phyloP scores from a whole-genome alignment of 2,797 vertebrate species.

The Denticeps clupeoides region DNA sequence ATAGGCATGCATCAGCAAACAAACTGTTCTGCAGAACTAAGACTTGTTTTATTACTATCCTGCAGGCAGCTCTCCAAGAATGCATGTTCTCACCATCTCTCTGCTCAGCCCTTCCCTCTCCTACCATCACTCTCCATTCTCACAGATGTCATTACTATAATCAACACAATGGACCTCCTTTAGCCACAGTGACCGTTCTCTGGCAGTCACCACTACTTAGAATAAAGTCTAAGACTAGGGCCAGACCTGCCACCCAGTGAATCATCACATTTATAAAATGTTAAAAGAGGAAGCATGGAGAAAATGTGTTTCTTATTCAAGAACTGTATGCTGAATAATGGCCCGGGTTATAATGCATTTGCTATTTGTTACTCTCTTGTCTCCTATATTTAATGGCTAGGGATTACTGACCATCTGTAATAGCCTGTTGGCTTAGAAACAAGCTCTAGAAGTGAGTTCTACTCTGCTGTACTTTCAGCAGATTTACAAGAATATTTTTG shows the following conservation, averaged over 20 bases:
- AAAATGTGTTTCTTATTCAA: slow-evolving; percentile 29
- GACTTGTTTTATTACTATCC: too few species aligned
- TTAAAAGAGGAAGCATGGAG: slow-evolving; percentile 23
- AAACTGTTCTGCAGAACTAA: too few species aligned
- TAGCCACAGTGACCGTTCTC: slow-evolving; percentile 28
- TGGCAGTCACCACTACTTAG: slow-evolving; percentile 25
- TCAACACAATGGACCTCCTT: slow-evolving; percentile 49
- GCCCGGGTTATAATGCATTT: slow-evolving; percentile 19
- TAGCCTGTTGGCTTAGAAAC: slow-evolving; percentile 35
- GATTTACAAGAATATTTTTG: too few species aligned
- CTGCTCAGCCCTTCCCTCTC: slow-evolving; percentile 1
- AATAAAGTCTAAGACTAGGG: slow-evolving; percentile 29
- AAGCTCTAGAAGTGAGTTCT: slow-evolving; percentile 23
- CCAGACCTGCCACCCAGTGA: slow-evolving; percentile 46
- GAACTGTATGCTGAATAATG: slow-evolving; percentile 32
- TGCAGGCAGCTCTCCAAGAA: too few species aligned
- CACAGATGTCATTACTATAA: slow-evolving; percentile 43
- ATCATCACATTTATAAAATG: slow-evolving; percentile 49
- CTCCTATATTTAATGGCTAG: slow-evolving; percentile 19
- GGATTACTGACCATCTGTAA: slow-evolving; percentile 29
- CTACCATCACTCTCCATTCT: slow-evolving; percentile 12
- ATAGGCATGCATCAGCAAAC: too few species aligned
- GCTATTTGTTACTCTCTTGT: slow-evolving; percentile 27
- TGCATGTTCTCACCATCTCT: slow-evolving; percentile 4
- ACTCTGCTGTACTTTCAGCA: slow-evolving; percentile 7